These are phyloP conservation scores for Cephus pygmeus DNA, from an alignment of 2,888 invertebrate genomes.

Conservation along the genomic window DNA sequence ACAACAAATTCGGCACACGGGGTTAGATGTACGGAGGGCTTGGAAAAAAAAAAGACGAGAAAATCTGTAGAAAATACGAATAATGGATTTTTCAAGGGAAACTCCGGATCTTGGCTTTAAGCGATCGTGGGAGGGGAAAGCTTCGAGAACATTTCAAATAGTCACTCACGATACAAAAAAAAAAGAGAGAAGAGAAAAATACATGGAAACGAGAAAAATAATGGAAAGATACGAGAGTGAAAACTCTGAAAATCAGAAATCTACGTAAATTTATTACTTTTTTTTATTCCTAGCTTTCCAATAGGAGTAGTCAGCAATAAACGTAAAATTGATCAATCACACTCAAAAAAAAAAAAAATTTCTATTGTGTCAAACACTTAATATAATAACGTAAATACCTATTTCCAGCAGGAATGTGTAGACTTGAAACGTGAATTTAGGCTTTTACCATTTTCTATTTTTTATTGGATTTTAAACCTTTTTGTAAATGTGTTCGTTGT, in stretches of 20 bases:
- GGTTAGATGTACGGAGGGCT: not conserved
- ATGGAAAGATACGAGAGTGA: not conserved
- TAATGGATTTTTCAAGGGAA: not conserved
- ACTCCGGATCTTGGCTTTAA: not conserved
- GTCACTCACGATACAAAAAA: not conserved
- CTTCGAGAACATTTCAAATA: not conserved
- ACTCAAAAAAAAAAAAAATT: too few relatives aligned
- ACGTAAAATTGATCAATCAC: not conserved
- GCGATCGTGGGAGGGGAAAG: not conserved
- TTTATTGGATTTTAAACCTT: not conserved
- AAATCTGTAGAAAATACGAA: not conserved
- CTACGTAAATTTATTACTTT: not conserved
- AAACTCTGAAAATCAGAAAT: not conserved
- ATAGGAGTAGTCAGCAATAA: not conserved
- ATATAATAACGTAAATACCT: not conserved
- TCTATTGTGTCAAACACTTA: not conserved
- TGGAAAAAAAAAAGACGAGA: not conserved
- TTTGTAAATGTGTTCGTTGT: not conserved
- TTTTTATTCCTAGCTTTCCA: not conserved
- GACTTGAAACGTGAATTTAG: not conserved
- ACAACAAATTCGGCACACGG: not conserved
- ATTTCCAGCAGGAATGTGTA: not conserved
- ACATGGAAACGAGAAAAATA: not conserved
- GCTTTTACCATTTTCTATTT: not conserved
- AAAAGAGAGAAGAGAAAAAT: not conserved